These are phyloP conservation scores for Heliconius aoede DNA, from an alignment of 2,888 invertebrate genomes.

Conservation along the genomic window DNA sequence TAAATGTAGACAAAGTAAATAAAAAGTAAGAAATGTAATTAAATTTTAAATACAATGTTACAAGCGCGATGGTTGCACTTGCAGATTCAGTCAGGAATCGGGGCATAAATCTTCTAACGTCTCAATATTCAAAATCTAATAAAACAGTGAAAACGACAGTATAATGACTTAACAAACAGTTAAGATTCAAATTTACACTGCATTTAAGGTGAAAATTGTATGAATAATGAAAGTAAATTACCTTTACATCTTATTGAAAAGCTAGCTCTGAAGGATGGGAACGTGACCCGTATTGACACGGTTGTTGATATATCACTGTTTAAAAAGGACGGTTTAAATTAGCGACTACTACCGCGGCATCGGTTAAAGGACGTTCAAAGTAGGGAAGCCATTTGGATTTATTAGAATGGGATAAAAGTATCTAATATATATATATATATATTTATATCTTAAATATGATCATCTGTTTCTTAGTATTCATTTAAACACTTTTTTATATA, in stretches of 20 bases:
- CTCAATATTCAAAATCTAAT: slow-evolving; percentile 51
- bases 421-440: background rate
- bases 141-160: slow-evolving; percentile 66
- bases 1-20: too few species aligned
- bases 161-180: slow-evolving; percentile 69
- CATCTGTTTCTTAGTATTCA: too few species aligned
- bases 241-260: slow-evolving; percentile 27
- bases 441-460: background rate
- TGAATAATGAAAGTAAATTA: slow-evolving; percentile 24
- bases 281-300: slow-evolving; percentile 52
- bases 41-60: too few species aligned
- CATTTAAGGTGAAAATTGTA: slow-evolving; percentile 53
- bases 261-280: slow-evolving; percentile 27
- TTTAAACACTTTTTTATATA: too few species aligned
- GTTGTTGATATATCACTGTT: slow-evolving; percentile 71
- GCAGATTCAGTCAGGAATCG: too few species aligned
- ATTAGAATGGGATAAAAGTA: background rate
- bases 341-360: slow-evolving; percentile 78
- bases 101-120: slow-evolving; percentile 51
- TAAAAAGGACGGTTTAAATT: slow-evolving; percentile 75
- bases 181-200: slow-evolving; percentile 56
- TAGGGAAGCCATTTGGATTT: slow-evolving; percentile 34
- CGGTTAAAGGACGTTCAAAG: slow-evolving; percentile 59
- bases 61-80: too few species aligned
- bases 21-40: too few species aligned